Evolutionary conservation across 53 echinoderm and acorn worm species (phyloP).

Genomic region (Hippasteria phrygiana): DNA sequence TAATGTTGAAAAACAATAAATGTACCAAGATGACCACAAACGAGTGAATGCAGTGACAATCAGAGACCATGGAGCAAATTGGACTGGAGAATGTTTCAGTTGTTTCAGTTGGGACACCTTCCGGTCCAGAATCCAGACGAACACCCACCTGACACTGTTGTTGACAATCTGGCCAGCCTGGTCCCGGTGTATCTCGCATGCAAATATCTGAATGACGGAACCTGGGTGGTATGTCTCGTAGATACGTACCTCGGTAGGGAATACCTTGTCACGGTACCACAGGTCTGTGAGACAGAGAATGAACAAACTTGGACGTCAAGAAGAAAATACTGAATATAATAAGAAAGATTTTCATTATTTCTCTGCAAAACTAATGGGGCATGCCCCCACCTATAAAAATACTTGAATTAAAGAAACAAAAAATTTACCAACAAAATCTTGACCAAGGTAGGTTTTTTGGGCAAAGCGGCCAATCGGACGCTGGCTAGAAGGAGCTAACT

Average conservation of each 20-base stretch:
- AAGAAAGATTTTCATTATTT: background rate
- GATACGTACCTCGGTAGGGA: conserved; percentile 77
- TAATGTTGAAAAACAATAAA: no score
- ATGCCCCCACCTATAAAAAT: no score
- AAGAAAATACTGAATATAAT: background rate
- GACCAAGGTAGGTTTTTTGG: conserved; percentile 67
- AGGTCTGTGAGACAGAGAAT: conserved; percentile 66
- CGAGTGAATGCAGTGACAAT: no score
- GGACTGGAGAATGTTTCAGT: no score
- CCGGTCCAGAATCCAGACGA: background rate
- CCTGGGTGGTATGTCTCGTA: conserved; percentile 94
- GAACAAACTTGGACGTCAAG: no score
- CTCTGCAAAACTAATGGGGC: background rate
- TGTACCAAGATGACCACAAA: no score
- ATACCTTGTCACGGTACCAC: conserved; percentile 71
- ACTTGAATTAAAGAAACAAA: no score
- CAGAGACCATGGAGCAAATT: no score
- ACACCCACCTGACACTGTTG: conserved; percentile 20
- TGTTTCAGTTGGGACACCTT: background rate
- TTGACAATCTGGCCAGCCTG: conserved; percentile 20
- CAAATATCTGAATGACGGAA: conserved; percentile 82
- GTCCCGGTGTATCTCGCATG: conserved; percentile 63
- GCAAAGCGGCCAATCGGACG: conserved; percentile 54
- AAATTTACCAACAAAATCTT: conserved; percentile 89
- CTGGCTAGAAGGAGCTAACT: conserved; percentile 73